phyloP scores from a whole-genome alignment of 2,113 vertebrate species.

The Percina caprodes region DNA sequence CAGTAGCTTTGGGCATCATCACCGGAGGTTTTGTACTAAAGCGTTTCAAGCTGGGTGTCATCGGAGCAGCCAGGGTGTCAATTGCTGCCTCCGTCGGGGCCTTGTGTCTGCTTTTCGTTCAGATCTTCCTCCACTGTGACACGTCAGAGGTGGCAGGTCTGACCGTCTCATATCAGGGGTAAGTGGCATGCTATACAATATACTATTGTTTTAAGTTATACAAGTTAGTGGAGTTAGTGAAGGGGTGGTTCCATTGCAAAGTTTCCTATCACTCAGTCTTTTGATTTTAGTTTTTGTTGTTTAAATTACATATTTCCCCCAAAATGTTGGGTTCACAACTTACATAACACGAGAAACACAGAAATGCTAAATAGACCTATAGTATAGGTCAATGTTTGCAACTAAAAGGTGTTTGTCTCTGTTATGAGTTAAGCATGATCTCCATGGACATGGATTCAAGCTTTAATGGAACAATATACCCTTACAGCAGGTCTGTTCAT shows the following conservation, averaged over 20 bases:
- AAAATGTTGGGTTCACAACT: background rate
- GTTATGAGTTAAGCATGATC: background rate
- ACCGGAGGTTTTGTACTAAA: constrained; percentile 92
- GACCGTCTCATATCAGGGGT: constrained; percentile 91
- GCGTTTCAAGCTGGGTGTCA: constrained; percentile 85
- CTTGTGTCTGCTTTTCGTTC: constrained; percentile 83
- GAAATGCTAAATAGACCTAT: background rate
- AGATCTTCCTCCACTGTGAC: constrained; percentile 89
- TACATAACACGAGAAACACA: background rate
- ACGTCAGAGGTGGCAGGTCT: constrained; percentile 90
- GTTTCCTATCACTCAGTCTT: background rate
- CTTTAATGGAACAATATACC: background rate
- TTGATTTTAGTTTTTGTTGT: too few relatives aligned
- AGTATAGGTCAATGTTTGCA: background rate
- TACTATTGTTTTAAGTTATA: background rate
- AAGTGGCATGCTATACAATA: constrained; percentile 58
- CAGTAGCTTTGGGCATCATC: constrained; percentile 94
- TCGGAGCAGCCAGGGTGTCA: constrained; percentile 87
- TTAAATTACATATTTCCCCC: background rate
- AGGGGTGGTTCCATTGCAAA: constrained; percentile 77
- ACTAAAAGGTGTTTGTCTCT: background rate
- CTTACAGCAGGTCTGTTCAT: background rate
- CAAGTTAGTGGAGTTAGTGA: constrained; percentile 20
- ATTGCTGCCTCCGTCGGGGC: constrained; percentile 80
- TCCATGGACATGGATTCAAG: background rate